Base-by-base conservation (phyloP, 2,113 vertebrate species). In the Bujurquina vittata region DNA sequence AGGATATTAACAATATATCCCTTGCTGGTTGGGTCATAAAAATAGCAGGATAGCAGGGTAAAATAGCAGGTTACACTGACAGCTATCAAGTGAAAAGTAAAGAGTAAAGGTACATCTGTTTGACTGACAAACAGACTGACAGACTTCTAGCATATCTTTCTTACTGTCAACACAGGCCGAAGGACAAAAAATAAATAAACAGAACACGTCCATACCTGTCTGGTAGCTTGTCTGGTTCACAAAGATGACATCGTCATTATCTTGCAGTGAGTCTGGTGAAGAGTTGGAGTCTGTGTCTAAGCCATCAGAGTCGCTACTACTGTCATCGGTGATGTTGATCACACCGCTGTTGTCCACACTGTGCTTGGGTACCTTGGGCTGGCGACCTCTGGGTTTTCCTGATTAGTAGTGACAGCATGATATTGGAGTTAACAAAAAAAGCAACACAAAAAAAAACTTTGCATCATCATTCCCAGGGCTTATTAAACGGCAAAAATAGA, bases 231-330 rank as follows among this genome's bases (percentile, higher is more conserved):
- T 96, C 84, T 95, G 96, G 85, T 96, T 93, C 0, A 98, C 96
- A 2, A 98, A 96, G 52, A 99, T 97, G 93, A 99, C 96, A 0
- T 99, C 98, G 0, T 99, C 97, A 0, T 97, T 97, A 31, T 99
- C 98, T 0, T 96, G 75, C 78, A 97, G 87, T 2, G 98, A 99
- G 92, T 99, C 98, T 0, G 97, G 98, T 6, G 98, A 99, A 6
- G 98, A 99, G 94, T 97, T 97, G 91, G 97, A 97, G 92, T 99
- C 98, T 0, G 97, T 99, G 84, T 99, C 98, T 69, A 98, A 93
- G 75, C 95, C 97, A 1, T 99, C 98, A 0, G 98, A 97, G 74
- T 99, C 98, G 0, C 96, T 97, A 84, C 98, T 99, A 94, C 97
- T 99, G 95, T 97, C 97, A 0, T 99, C 98, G 0, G 97, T 99